phyloP scores from a whole-genome alignment of 2,113 vertebrate genomes.

The Todiramphus chloris region DNA sequence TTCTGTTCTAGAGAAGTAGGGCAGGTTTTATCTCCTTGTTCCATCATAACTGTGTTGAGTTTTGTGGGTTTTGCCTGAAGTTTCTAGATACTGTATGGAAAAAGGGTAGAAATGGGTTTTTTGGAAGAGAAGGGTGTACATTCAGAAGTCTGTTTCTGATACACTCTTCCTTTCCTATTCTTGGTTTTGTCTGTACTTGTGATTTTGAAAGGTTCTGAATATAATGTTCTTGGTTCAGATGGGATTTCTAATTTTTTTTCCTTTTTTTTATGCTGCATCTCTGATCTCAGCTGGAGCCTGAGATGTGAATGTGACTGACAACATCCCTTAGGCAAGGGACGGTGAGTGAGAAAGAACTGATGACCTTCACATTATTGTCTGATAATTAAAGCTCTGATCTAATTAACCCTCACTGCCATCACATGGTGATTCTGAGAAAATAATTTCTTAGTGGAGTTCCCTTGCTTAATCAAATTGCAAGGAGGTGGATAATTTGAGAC shows the following conservation, averaged over 20 bases:
- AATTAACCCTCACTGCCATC: background rate
- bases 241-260: background rate
- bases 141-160: background rate
- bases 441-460: background rate
- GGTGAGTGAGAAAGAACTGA: background rate
- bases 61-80: background rate
- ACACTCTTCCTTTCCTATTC: background rate
- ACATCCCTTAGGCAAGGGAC: background rate
- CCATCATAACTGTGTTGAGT: background rate
- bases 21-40: background rate
- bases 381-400: slow-evolving; percentile 24
- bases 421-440: background rate
- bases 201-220: background rate
- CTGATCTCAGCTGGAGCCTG: background rate
- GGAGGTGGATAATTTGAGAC: background rate
- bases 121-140: background rate
- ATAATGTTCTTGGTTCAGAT: background rate
- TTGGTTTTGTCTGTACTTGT: background rate
- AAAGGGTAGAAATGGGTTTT: background rate
- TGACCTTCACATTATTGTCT: background rate
- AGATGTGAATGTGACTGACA: background rate
- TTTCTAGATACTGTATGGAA: background rate
- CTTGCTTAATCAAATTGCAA: background rate
- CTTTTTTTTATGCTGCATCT: background rate
- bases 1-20: background rate